A percentile compares a stretch with the other conserved stretches of the same genome.
phyloP scores from a whole-genome alignment of 2,113 vertebrate species.

The Urocynchramus pylzowi region DNA sequence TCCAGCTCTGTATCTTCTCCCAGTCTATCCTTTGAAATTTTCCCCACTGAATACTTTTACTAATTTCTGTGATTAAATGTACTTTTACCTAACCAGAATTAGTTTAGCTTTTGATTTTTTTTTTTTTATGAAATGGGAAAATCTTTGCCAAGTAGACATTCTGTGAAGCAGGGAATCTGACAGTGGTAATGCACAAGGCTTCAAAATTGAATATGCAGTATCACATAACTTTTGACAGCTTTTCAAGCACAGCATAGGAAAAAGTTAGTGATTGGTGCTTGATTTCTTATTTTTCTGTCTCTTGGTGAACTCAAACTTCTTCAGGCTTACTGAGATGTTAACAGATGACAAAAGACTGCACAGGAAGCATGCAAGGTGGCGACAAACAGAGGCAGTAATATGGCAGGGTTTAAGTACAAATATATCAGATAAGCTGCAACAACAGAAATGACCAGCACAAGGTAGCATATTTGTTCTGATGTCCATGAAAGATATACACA shows the following conservation, averaged over 20 bases:
- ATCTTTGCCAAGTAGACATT: not conserved
- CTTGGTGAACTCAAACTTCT: not conserved
- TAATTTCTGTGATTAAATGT: not conserved
- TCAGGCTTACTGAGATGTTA: not conserved
- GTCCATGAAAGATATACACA: fast-evolving
- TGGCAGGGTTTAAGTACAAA: not conserved
- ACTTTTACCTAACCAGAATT: not conserved
- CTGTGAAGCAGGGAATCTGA: not conserved
- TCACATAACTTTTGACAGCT: not conserved
- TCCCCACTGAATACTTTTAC: not conserved
- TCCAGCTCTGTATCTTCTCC: not conserved
- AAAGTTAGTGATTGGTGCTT: not conserved
- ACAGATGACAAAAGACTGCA: not conserved
- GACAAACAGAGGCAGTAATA: not conserved
- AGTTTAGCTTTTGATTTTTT: not conserved
- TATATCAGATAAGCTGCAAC: not conserved
- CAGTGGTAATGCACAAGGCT: not conserved
- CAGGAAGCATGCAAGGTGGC: not conserved
- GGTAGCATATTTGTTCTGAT: not conserved
- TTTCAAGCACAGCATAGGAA: not conserved
- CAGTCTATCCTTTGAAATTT: not conserved
- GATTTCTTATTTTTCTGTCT: not conserved
- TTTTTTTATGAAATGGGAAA: not conserved
- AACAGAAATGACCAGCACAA: not conserved
- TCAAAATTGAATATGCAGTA: not conserved